Evolutionary conservation across 2,888 invertebrate species (phyloP), one percentile per base, ranked within the genome.

Genomic region (Thera britannica): DNA sequence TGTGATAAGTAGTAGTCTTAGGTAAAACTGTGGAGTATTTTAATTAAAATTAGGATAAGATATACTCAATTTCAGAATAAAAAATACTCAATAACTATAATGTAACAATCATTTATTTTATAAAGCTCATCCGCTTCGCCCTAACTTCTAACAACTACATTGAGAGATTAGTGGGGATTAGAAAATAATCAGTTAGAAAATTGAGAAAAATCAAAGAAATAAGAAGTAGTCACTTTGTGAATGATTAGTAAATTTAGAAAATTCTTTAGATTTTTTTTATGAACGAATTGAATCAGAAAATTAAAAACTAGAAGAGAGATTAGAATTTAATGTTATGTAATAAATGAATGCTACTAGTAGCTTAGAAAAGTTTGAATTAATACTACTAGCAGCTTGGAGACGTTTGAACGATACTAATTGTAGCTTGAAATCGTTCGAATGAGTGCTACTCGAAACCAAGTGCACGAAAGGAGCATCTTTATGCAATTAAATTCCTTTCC

Each of bases 81-180:
- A 77, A 76, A 81, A 80, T 85, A 84, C 78, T 85, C 76, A 77
- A 80, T 79, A 82, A 83, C 75, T 78, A 79, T 62, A 23, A 68
- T 76, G 79, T 87, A 89, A 89, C 87, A 86, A 81, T 85, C 84
- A 86, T 85, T 69, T 76, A 79, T 70, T 72, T 72, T 75, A 70
- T 76, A 71, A 83, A 86, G 91, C 88, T 93, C 93, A 93, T 93
- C 86, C 87, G 93, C 93, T 93, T 93, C 90, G 92, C 93, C 93
- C 88, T 93, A 93, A 93, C 92, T 90, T 84, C 86, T 92, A 92
- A 92, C 91, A 87, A 62, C 77, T 61, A 61, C 76, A 78, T 65
- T 23, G 36, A 67, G 56, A 72, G 60, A 72, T 58, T 64, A 58
- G 11, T 58, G 61, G 51, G 62, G 36, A 5, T 58, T 62, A 9